These are phyloP conservation scores for Herpailurus yagouaroundi DNA, from an alignment of 2,113 vertebrate species.

Conservation along the genomic window DNA sequence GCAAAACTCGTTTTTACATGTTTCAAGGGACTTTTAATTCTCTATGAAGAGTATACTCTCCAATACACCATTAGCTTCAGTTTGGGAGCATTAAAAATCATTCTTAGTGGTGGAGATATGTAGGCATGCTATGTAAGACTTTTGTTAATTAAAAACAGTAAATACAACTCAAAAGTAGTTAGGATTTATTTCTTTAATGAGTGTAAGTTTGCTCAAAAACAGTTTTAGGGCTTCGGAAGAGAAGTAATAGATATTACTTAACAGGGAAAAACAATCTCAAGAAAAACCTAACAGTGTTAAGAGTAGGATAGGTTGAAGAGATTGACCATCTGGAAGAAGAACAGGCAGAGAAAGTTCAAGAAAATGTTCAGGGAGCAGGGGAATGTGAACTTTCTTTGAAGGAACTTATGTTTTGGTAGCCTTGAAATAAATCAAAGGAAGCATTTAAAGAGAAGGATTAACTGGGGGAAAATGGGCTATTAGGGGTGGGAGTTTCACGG, in stretches of 20 bases:
- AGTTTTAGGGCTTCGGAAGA: not conserved
- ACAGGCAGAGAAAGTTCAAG: not conserved
- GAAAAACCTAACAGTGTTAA: not conserved
- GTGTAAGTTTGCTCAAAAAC: not conserved
- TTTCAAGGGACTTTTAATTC: not conserved
- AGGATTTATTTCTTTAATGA: conserved; percentile 27
- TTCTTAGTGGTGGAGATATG: not conserved
- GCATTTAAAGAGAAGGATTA: not conserved
- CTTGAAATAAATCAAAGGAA: not conserved
- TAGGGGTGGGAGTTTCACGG: not conserved
- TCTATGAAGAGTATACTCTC: not conserved
- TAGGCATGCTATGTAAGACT: not conserved
- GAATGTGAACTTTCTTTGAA: not conserved
- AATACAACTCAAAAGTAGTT: not conserved
- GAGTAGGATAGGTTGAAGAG: not conserved
- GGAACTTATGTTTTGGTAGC: not conserved
- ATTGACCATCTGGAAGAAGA: not conserved
- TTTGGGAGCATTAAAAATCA: conserved; percentile 34
- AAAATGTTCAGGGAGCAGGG: not conserved
- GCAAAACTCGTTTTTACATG: not conserved
- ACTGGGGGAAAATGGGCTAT: not conserved
- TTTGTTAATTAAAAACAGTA: not conserved
- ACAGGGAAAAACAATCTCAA: not conserved
- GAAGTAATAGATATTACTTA: not conserved
- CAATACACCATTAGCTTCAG: not conserved